Base-by-base conservation (phyloP, 1,140 invertebrate genomes). In the Drosophila kurseongensis region DNA sequence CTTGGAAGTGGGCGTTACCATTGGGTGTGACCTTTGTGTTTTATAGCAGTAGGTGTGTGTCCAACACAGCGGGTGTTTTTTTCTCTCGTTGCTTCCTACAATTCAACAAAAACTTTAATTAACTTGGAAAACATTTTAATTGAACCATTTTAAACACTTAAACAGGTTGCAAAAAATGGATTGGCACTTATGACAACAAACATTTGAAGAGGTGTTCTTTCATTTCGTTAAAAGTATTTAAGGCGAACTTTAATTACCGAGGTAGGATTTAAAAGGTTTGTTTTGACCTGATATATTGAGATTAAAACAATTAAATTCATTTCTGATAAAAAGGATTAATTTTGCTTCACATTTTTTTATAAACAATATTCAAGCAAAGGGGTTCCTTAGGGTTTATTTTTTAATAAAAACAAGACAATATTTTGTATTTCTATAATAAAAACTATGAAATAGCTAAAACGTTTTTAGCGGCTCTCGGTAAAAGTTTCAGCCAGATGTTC, bases 11-110 rank as follows among this genome's bases (percentile, higher is more conserved):
- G 38, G 48, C 41, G 57, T 63, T 32, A 40, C 40, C 32, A 59
- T 41, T 57, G 55, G 68, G 69, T 51, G 58, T 42, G 78, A 71
- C 68, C 68, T 58, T 71, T 71, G 66, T 71, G 36, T 13, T 50
- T 71, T 57, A 75, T 58, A 44, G 18, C n/a, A 29, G 18, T 36
- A 23, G 60, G 27, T 52, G 60, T 56, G 38, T 36, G 35, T 9
- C 10, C 16, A 14, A 1, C 29, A 16, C 71, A 69, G 52, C 47
- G 18, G 52, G 52, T 45, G 51, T 41, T 41, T 9, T 9, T 51
- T 40, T 32, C 8, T n/a, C 6, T 9, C 23, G 51, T n/a, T 52
- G 13, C 9, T 13, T 7, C 29, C 27, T 6, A 12, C 8, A n/a
- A 44, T 40, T 63, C 45, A 23, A 16, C 59, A 9, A 40, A 50